Base-by-base conservation (phyloP, 2,797 vertebrate genomes). In the Leptodactylus fallax region DNA sequence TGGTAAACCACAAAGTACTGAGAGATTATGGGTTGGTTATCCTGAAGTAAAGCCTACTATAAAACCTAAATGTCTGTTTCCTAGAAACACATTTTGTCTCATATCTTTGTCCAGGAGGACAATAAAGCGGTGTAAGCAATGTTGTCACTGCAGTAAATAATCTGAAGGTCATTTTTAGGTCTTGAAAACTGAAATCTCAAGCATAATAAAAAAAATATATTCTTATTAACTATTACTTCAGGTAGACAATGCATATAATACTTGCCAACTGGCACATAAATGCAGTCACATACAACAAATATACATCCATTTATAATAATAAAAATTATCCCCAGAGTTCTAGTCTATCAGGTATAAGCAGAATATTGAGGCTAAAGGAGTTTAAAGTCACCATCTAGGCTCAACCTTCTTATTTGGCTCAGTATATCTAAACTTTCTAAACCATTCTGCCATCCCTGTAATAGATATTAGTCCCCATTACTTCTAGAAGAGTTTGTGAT, bases 51-150 rank as follows among this genome's bases (percentile, higher is more conserved):
- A 1, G n/a, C 60, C 47, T 85, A 12, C n/a, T 51, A 53, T 63
- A 85, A 86, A 86, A 81, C 36, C n/a, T 21, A 49, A 72, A 86
- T 56, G 45, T 67, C 36, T 63, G 55, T 19, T 27, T 74, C 56
- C 27, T 82, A 9, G 67, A 82, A 55, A 61, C 23, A 81, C 21
- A 81, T 72, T 63, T n/a, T 74, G 65, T 10, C 17, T 49, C 47
- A 36, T 25, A 12, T 45, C 36, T 36, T 1, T 36, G 36, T 36
- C 36, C 85, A 55, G n/a, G 23, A 36, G 17, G 36, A 55, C 55
- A 65, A 61, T 81, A 87, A 72, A 74, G 76, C 16, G 12, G 6
- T 49, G 7, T 14, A 47, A 13, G 21, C 21, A 55, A 69, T 23
- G 65, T 25, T 25, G 58, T 58, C 77, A 45, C 5, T 10, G 47